Conservation (phyloP, 2,113 vertebrate species). For the Hyperoodon ampullatus region DNA sequence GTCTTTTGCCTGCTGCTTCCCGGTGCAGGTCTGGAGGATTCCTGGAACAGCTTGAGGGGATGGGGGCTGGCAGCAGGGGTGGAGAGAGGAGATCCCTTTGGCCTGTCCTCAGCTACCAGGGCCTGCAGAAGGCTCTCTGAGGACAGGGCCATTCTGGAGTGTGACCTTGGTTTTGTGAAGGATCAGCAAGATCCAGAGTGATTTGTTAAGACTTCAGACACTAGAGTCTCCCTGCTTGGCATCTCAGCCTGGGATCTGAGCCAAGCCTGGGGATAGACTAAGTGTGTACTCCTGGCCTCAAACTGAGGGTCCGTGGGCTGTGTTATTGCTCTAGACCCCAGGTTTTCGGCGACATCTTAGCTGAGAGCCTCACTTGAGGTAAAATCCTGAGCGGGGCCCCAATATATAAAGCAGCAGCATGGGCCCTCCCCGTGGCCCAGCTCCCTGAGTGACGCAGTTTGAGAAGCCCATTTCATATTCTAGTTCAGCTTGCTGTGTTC, state of each 20-base stretch:
- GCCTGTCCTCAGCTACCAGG: not conserved
- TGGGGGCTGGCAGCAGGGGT: not conserved
- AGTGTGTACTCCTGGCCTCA: not conserved
- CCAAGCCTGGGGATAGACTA: not conserved
- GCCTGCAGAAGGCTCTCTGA: not conserved
- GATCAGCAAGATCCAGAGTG: not conserved
- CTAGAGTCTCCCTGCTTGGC: not conserved
- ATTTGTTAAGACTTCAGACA: constrained; percentile 30
- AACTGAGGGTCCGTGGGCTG: not conserved
- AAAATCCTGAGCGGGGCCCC: fast-evolving
- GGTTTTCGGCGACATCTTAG: not conserved
- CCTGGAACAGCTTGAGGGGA: not conserved
- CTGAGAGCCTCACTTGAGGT: not conserved
- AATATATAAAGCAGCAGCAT: fast-evolving
- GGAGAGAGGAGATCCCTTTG: not conserved
- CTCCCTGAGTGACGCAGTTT: not conserved
- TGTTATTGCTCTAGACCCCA: not conserved
- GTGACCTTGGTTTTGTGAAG: constrained; percentile 58
- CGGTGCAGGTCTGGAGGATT: not conserved
- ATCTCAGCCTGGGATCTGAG: constrained; percentile 9
- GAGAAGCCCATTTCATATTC: not conserved
- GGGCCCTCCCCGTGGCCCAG: not conserved
- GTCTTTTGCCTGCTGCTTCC: not conserved
- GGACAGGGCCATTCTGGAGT: not conserved
- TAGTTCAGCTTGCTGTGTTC: not conserved